These are phyloP conservation scores for Boloria selene DNA, from an alignment of 2,888 invertebrate species.

Conservation along the genomic window DNA sequence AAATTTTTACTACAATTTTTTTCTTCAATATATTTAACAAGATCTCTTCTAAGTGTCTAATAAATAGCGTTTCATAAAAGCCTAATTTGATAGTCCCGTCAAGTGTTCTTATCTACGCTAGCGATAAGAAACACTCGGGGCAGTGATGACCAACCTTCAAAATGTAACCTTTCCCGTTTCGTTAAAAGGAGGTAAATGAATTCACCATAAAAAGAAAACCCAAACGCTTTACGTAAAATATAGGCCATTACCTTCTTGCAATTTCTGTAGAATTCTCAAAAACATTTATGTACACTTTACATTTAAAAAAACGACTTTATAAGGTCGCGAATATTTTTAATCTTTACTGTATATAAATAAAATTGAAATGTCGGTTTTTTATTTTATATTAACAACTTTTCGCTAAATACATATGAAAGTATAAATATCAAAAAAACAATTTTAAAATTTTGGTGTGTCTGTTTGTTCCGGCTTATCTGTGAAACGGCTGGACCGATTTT, in stretches of 20 bases:
- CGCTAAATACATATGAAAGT: too few species aligned
- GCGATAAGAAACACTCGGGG: constrained; percentile 34
- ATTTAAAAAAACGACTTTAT: too few species aligned
- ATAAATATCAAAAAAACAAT: too few species aligned
- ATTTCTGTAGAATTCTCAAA: constrained; percentile 5
- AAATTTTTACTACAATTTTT: too few species aligned
- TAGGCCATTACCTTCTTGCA: constrained; percentile 20
- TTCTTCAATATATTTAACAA: not conserved
- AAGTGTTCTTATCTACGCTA: constrained; percentile 36
- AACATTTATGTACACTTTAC: too few species aligned
- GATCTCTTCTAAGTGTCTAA: not conserved
- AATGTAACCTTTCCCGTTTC: constrained; percentile 32
- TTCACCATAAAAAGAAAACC: constrained; percentile 27
- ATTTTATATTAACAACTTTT: too few species aligned
- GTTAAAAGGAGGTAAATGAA: constrained; percentile 36
- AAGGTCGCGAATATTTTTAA: not conserved
- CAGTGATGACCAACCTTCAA: constrained; percentile 32
- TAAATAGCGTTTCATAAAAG: constrained; percentile 18
- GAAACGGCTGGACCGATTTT: too few species aligned
- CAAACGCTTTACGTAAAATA: constrained; percentile 16
- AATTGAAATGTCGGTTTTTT: too few species aligned
- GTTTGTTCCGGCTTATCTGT: too few species aligned
- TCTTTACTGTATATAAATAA: too few species aligned
- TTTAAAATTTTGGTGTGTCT: too few species aligned
- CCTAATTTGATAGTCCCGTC: constrained; percentile 38